Conservation (phyloP, 2,888 invertebrate genomes). For the Nomada ferruginata region DNA sequence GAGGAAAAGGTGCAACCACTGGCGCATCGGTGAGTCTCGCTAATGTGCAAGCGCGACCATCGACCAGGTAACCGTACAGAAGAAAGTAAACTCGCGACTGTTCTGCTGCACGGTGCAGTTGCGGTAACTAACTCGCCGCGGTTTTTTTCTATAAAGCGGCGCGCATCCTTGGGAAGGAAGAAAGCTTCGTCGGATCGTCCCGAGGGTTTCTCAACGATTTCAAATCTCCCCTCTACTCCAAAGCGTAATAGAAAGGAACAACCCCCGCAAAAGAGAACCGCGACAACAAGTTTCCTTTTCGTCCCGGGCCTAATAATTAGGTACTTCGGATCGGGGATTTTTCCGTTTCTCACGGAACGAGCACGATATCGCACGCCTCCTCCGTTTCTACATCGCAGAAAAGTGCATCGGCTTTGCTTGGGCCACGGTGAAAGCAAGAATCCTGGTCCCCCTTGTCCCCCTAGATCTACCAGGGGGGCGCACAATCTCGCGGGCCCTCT, state of each 20-base stretch:
- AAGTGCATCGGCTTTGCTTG: constrained; percentile 71
- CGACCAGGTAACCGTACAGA: constrained; percentile 66
- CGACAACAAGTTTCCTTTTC: constrained; percentile 16
- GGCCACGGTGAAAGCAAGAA: constrained; percentile 77
- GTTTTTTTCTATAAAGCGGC: constrained; percentile 56
- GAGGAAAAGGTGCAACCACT: not conserved
- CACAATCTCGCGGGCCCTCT: constrained; percentile 76
- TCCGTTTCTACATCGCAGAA: constrained; percentile 67
- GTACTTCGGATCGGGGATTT: constrained; percentile 22
- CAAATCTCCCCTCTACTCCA: not conserved
- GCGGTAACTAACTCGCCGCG: constrained; percentile 57
- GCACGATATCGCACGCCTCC: constrained; percentile 48
- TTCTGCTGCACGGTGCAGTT: constrained; percentile 50
- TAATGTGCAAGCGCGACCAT: constrained; percentile 49
- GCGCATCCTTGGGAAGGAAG: constrained; percentile 56
- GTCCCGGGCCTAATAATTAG: not conserved
- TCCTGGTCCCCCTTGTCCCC: constrained; percentile 40
- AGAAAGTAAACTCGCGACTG: constrained; percentile 73
- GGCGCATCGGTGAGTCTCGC: constrained; percentile 36
- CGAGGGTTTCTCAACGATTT: not conserved
- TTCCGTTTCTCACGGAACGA: constrained; percentile 56
- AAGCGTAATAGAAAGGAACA: not conserved
- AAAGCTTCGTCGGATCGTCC: constrained; percentile 59
- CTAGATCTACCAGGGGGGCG: constrained; percentile 58
- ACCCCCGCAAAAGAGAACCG: not conserved